Conservation (phyloP, 2,797 vertebrate genomes). For the Choloepus didactylus region DNA sequence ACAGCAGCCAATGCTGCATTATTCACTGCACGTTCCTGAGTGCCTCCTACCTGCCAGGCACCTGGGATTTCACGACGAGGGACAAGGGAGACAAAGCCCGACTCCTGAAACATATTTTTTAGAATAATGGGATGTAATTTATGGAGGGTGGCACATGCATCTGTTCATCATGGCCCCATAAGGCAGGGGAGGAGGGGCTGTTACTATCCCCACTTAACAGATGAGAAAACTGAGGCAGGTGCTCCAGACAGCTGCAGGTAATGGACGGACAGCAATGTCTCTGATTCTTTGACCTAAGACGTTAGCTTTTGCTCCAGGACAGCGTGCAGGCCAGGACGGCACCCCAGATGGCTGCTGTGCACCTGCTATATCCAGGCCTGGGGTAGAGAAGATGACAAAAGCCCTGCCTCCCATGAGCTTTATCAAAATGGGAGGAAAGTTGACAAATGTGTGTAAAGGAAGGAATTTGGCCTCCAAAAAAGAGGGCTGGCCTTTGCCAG, state of each 20-base stretch:
- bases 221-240: neutral
- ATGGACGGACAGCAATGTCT: too few species aligned
- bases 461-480: too few species aligned
- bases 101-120: accelerated
- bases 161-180: accelerated
- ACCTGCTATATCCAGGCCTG: neutral
- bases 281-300: too few species aligned
- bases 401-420: too few species aligned
- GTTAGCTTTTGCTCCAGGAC: too few species aligned
- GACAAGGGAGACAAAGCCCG: neutral
- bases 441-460: too few species aligned
- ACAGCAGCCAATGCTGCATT: too few species aligned
- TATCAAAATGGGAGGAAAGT: neutral
- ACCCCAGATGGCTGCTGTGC: accelerated
- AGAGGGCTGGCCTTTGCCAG: too few species aligned
- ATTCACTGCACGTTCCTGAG: neutral
- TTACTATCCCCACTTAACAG: neutral
- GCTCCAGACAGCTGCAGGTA: too few species aligned
- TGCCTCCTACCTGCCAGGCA: neutral
- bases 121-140: too few species aligned
- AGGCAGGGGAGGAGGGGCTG: neutral
- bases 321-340: neutral
- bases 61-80: neutral
- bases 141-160: too few species aligned
- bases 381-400: neutral